A percentile compares a stretch with the other conserved stretches of the same genome.
Evolutionary conservation across 1,140 invertebrate genomes (phyloP).

Genomic region (Tetragonula clypearis): DNA sequence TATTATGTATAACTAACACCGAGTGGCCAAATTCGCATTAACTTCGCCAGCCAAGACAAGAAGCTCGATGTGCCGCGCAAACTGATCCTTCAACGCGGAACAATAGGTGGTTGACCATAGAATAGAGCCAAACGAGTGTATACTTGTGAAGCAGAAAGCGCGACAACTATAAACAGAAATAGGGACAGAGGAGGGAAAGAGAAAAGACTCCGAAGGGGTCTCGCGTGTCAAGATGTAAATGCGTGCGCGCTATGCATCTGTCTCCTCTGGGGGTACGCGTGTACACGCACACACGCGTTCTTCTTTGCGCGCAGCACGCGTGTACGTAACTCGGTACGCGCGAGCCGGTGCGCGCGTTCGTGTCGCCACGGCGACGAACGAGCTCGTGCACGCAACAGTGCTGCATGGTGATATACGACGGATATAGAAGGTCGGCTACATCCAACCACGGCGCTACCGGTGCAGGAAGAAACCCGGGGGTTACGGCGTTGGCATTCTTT

Average conservation of each 20-base stretch:
- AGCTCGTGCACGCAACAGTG: conserved; percentile 59
- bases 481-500: conserved; percentile 40
- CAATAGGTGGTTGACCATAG: conserved; percentile 13
- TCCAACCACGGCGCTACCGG: conserved; percentile 45
- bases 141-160: not conserved
- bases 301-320: conserved; percentile 54
- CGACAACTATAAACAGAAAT: not conserved
- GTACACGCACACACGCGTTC: conserved; percentile 53
- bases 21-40: not conserved
- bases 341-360: conserved; percentile 4
- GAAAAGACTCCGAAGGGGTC: conserved; percentile 47
- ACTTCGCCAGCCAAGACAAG: not conserved
- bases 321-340: conserved; percentile 48
- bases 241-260: conserved; percentile 67
- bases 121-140: conserved; percentile 16
- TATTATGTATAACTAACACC: not conserved
- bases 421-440: conserved; percentile 41
- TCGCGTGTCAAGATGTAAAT: conserved; percentile 64
- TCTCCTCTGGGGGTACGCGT: conserved; percentile 56
- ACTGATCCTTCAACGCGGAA: conserved; percentile 13
- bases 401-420: conserved; percentile 42
- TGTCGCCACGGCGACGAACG: conserved; percentile 35
- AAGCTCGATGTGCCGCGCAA: conserved; percentile 9
- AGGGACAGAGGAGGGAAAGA: not conserved
- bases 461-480: conserved; percentile 8